phyloP scores from a whole-genome alignment of 2,113 vertebrate genomes.

The Cichladusa arquata region DNA sequence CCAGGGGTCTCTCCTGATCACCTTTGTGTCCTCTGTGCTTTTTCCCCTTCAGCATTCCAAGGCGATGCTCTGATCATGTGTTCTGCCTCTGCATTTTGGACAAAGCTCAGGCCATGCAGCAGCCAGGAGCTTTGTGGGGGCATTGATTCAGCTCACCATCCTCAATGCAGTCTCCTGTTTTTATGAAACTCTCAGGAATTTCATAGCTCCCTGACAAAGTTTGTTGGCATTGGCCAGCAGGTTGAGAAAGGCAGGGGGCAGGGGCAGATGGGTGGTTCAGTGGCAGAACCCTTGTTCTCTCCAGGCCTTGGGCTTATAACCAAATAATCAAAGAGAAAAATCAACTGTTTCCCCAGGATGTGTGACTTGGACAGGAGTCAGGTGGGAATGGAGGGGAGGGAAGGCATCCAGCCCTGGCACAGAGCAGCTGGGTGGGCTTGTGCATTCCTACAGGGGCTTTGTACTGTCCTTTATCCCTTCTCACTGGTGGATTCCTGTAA shows the following conservation, averaged over 20 bases:
- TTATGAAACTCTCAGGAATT: neutral
- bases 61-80: neutral
- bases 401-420: neutral
- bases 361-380: conserved; percentile 9
- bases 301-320: neutral
- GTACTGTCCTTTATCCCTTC: conserved; percentile 13
- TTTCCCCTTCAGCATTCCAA: neutral
- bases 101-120: neutral
- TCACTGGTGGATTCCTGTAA: neutral
- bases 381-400: neutral
- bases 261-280: rapidly evolving
- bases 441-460: conserved; percentile 7
- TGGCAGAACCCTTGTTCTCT: neutral
- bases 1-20: neutral
- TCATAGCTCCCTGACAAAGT: neutral
- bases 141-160: neutral
- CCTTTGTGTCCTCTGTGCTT: neutral
- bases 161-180: neutral
- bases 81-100: neutral
- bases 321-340: neutral
- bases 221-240: neutral
- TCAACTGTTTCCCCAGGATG: neutral
- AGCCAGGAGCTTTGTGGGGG: rapidly evolving
- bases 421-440: neutral
- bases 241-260: neutral